Evolutionary conservation across 1,140 invertebrate species (phyloP), one percentile per base, ranked within the genome.

Genomic region (Calycopis cecrops): DNA sequence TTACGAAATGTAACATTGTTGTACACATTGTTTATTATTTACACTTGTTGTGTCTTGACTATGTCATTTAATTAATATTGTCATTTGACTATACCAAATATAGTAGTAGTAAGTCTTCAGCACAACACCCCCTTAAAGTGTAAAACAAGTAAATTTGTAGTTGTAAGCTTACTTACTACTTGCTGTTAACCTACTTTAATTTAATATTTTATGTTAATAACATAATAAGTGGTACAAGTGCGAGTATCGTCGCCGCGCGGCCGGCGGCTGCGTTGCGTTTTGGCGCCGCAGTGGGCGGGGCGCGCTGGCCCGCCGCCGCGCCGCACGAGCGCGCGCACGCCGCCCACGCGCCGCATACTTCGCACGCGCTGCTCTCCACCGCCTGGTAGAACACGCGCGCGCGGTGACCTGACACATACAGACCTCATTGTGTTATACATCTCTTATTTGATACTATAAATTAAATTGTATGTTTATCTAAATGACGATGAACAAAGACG

Each of bases 361-460:
- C 83, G 62, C 85, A 88, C 48, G 76, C 65, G 34, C 59, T 73
- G 48, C 70, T 75, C 17, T 67, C 51, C 2, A 66, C 47, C 28
- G 76, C 59, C 4, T 74, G 69, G 73, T 78, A 88, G 73, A 88
- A 88, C 35, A 79, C 76, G 51, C 85, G 82, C 1, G 84, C 85
- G 48, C 82, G 74, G 60, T 83, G 84, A 75, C 84, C 85, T 88
- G 70, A 2, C 21, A 28, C 21, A 28, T 28, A 3, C 3, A 48
- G 14, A 48, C 8, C 1, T 18, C 11, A 4, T 28, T 28, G 34
- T 12, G n/a, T 12, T n/a, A n/a, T n/a, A n/a, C n/a, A n/a, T n/a
- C n/a, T n/a, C n/a, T n/a, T n/a, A n/a, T n/a, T n/a, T n/a, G n/a
- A 33, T 28, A 28, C 6, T 28, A 28, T 6, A 3, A 28, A 28